Base-by-base conservation (phyloP, 2,113 vertebrate species). In the Petrocephalus microphthalmus region DNA sequence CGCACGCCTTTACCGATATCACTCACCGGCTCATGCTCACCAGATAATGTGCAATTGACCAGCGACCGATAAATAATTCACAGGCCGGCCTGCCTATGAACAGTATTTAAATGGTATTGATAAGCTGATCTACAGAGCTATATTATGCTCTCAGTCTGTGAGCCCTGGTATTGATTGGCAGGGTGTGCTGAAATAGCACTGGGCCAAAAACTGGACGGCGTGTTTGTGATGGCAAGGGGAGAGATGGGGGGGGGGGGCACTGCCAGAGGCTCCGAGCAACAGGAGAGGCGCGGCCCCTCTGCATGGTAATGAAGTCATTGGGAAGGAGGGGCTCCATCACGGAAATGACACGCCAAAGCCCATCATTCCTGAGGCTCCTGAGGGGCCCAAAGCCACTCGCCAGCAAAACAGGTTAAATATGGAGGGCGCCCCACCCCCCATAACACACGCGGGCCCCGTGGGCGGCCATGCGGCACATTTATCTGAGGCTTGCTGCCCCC, bases 21-120 rank as follows among this genome's bases (percentile, higher is more conserved):
- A 93, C 96, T 97, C 94, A 94, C 94, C 94, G 94, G 95, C 94
- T 96, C 96, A 97, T 96, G 95, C 94, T 95, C 96, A 97, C 95
- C 94, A 97, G 95, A 96, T 97, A 97, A 97, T 96, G 95, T 94
- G 94, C 95, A 91, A 97, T 97, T 97, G 97, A 98, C 96, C 93
- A 94, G 91, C 95, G 92, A 90, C 93, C 92, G 94, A 95, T 99
- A 96, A 99, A 98, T 98, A 97, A 98, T 98, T 96, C 96, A 97
- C 94, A 92, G 89, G 93, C 94, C 95, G 95, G 95, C 96, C 95
- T 96, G 95, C 94, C 94, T 95, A 95, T 95, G 93, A 97, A 95
- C 96, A 96, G 97, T 98, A 98, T 97, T 98, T 97, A 98, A 97
- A 97, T 96, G 96, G 93, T 97, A 97, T 98, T 96, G 97, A 97